A percentile compares a stretch with the other conserved stretches of the same genome.
phyloP scores from a whole-genome alignment of 2,113 vertebrate species.

The Peromyscus leucopus region DNA sequence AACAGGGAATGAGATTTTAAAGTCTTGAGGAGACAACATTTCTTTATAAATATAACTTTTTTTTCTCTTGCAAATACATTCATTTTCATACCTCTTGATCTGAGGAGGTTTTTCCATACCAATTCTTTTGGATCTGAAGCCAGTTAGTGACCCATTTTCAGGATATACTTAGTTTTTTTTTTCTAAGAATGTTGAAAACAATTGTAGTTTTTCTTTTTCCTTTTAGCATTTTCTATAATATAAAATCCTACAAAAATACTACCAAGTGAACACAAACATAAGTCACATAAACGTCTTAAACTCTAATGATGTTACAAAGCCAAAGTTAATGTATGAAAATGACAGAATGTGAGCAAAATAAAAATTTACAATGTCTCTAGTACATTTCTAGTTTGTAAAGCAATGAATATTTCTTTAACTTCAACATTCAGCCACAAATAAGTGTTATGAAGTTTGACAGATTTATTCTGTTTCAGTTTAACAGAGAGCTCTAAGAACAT shows the following conservation, averaged over 20 bases:
- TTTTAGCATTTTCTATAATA: background rate
- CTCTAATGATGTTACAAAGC: background rate
- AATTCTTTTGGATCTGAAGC: background rate
- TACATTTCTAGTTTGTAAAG: conserved; percentile 22
- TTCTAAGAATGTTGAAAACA: background rate
- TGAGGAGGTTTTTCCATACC: background rate
- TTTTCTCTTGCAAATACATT: background rate
- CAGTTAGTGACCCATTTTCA: background rate
- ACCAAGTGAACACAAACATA: background rate
- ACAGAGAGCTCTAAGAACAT: background rate
- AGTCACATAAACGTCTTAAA: conserved; percentile 43
- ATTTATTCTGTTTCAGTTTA: background rate
- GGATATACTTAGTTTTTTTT: background rate
- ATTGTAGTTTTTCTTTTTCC: background rate
- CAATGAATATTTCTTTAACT: background rate
- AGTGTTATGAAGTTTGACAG: background rate
- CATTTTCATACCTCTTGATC: background rate
- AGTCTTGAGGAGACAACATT: background rate
- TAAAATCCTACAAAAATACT: conserved; percentile 2
- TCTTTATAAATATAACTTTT: background rate
- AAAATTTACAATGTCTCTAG: background rate
- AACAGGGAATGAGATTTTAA: background rate
- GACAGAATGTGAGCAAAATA: background rate
- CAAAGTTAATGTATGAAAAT: background rate
- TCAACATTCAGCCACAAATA: conserved; percentile 20